These are phyloP conservation scores for Festucalex cinctus DNA, from an alignment of 2,113 vertebrate species.

Conservation along the genomic window DNA sequence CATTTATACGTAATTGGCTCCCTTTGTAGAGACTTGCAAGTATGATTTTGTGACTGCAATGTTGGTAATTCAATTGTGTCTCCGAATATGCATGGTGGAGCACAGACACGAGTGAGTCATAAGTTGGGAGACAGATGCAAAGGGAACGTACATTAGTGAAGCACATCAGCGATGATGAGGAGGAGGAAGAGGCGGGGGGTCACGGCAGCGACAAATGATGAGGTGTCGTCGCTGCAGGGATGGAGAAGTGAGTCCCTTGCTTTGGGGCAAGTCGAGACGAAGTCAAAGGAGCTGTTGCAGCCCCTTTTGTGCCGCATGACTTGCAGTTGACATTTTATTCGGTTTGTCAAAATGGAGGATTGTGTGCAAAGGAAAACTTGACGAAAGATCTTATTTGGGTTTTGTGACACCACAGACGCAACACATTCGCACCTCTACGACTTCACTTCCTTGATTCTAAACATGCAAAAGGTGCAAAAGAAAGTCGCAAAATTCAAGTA, in stretches of 20 bases:
- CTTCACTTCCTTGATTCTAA: too few relatives aligned
- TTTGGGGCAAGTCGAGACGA: conserved; percentile 53
- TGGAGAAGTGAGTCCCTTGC: conserved; percentile 52
- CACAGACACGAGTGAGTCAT: conserved; percentile 44
- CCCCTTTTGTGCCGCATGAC: conserved; percentile 59
- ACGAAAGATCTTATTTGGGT: conserved; percentile 18
- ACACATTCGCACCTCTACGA: conserved; percentile 23
- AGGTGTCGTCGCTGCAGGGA: conserved; percentile 63
- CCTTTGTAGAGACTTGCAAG: background rate
- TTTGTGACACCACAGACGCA: conserved; percentile 42
- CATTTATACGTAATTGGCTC: conserved; percentile 25
- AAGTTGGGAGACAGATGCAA: conserved; percentile 25
- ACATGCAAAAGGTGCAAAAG: background rate
- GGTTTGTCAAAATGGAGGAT: conserved; percentile 56
- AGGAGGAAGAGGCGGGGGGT: conserved; percentile 8
- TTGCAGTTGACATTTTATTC: conserved; percentile 66
- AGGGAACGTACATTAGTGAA: conserved; percentile 20
- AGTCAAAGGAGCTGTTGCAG: conserved; percentile 38
- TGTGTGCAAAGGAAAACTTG: conserved; percentile 26
- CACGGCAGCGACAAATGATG: conserved; percentile 41
- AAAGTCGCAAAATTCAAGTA: too few relatives aligned
- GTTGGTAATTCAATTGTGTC: conserved; percentile 26
- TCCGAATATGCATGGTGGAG: conserved; percentile 7
- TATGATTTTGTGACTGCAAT: conserved; percentile 10
- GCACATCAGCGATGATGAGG: conserved; percentile 23